These are phyloP conservation scores for Hesperophylax magnus DNA, from an alignment of 1,140 invertebrate species.

Conservation along the genomic window DNA sequence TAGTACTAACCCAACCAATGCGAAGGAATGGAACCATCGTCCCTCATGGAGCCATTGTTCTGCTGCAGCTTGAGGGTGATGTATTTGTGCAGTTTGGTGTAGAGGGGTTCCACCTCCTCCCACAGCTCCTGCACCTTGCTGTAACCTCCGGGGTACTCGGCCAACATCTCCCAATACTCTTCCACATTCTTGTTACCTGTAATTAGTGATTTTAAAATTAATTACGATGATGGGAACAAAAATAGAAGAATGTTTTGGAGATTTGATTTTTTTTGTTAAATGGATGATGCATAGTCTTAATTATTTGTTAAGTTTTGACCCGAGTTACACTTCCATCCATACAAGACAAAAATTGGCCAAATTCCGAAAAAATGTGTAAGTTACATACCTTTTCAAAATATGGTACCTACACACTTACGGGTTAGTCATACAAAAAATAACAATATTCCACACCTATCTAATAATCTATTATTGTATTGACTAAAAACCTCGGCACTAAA, in stretches of 20 bases:
- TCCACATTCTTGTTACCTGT: conserved; percentile 61
- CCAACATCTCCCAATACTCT: conserved; percentile 75
- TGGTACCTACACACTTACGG: too few relatives aligned
- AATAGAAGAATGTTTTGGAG: too few relatives aligned
- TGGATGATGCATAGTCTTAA: not conserved
- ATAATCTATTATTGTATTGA: too few relatives aligned
- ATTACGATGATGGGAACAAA: too few relatives aligned
- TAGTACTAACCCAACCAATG: conserved; percentile 71
- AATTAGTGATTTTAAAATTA: not conserved
- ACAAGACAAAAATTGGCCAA: too few relatives aligned
- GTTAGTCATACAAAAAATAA: too few relatives aligned
- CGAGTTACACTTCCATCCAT: not conserved
- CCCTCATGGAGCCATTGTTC: conserved; percentile 61
- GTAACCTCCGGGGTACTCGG: conserved; percentile 70
- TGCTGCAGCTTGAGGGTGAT: conserved; percentile 64
- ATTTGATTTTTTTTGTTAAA: too few relatives aligned
- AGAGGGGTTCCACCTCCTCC: conserved; percentile 70
- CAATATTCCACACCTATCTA: too few relatives aligned
- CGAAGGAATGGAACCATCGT: conserved; percentile 68
- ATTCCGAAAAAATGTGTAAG: too few relatives aligned
- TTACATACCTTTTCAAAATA: too few relatives aligned
- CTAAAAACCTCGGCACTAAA: too few relatives aligned
- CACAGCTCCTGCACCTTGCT: conserved; percentile 69
- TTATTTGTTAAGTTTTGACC: not conserved
- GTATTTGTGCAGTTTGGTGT: conserved; percentile 72